These are phyloP conservation scores for Hycleus phaleratus DNA, from an alignment of 1,140 invertebrate genomes.

Conservation along the genomic window DNA sequence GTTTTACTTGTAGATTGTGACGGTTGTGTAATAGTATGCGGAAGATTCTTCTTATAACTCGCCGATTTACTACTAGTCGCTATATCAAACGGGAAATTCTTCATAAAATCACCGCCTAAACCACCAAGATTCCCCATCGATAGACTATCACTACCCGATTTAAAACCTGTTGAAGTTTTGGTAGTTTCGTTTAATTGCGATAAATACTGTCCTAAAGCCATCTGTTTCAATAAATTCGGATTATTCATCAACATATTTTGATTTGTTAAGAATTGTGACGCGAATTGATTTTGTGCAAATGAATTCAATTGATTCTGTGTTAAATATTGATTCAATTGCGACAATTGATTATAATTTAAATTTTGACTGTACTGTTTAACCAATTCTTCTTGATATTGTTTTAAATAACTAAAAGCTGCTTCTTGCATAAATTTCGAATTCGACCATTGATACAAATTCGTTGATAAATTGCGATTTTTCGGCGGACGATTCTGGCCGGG, in stretches of 20 bases:
- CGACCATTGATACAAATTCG: conserved; percentile 26
- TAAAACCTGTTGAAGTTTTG: neutral
- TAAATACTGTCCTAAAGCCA: conserved; percentile 9
- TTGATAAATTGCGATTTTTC: conserved; percentile 20
- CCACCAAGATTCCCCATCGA: neutral
- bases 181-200: neutral
- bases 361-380: conserved; percentile 37
- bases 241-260: conserved; percentile 13
- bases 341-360: conserved; percentile 23
- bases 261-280: conserved; percentile 19
- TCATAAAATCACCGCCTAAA: too few species aligned
- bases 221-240: conserved; percentile 15
- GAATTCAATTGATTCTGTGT: conserved; percentile 22
- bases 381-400: conserved; percentile 37
- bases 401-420: conserved; percentile 29
- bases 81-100: too few species aligned
- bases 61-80: neutral
- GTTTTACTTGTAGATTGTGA: neutral
- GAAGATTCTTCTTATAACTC: conserved; percentile 1
- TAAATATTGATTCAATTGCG: conserved; percentile 27
- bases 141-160: neutral
- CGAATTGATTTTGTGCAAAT: conserved; percentile 14
- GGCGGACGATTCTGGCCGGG: conserved; percentile 23
- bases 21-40: conserved; percentile 3
- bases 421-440: conserved; percentile 14